phyloP scores from a whole-genome alignment of 2,113 vertebrate genomes.

The Oncorhynchus gorbuscha region DNA sequence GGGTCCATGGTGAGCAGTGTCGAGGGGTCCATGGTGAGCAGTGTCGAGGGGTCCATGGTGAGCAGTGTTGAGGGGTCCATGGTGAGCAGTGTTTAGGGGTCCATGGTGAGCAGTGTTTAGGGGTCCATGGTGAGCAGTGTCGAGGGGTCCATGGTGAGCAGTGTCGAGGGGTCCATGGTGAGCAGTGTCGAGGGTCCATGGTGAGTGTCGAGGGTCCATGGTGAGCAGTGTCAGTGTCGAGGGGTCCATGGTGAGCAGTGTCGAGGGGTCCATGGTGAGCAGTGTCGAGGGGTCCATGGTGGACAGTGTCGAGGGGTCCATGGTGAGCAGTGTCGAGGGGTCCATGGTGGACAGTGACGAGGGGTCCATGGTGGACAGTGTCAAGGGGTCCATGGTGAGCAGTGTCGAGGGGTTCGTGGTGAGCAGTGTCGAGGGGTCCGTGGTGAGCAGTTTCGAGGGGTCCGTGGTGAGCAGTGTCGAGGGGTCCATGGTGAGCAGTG shows the following conservation, averaged over 20 bases:
- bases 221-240: conserved; percentile 33
- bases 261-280: conserved; percentile 15
- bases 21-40: neutral
- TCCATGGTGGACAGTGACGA: no score
- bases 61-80: no score
- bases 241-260: neutral
- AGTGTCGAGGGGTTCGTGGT: conserved; percentile 24
- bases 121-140: neutral
- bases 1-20: neutral
- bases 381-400: no score
- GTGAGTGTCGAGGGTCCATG: neutral
- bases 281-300: conserved; percentile 23
- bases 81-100: conserved; percentile 22
- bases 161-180: conserved; percentile 24
- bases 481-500: neutral
- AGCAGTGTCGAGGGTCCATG: conserved; percentile 37
- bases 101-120: neutral
- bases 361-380: no score
- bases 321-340: neutral
- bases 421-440: no score
- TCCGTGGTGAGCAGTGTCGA: conserved; percentile 13
- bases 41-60: neutral
- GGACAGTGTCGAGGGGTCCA: conserved; percentile 23
- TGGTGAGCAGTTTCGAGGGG: conserved; percentile 24
- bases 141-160: conserved; percentile 3